These are phyloP conservation scores for Neogobius melanostomus DNA, from an alignment of 2,113 vertebrate genomes.

Conservation along the genomic window DNA sequence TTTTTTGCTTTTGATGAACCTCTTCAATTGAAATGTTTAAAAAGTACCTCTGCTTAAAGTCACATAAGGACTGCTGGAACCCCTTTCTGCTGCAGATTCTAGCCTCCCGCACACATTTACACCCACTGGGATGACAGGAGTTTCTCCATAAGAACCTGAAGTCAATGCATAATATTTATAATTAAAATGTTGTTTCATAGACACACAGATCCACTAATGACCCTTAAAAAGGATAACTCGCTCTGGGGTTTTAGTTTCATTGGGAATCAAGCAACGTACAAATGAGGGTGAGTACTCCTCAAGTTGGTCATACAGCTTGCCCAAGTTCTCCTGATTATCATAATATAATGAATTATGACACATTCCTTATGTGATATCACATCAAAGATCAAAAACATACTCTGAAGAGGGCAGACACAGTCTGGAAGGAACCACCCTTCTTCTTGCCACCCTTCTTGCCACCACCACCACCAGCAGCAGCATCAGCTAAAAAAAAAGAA, in stretches of 20 bases:
- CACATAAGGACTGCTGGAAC: slow-evolving; percentile 48
- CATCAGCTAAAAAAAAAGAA: background rate
- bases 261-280: slow-evolving; percentile 63
- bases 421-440: slow-evolving; percentile 68
- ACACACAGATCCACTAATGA: background rate
- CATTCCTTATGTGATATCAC: too few relatives aligned
- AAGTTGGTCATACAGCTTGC: slow-evolving; percentile 64
- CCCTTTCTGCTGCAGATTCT: slow-evolving; percentile 41
- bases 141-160: slow-evolving; percentile 64
- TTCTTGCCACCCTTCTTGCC: slow-evolving; percentile 70
- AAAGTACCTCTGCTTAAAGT: slow-evolving; percentile 84
- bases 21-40: too few relatives aligned
- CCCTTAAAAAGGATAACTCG: background rate
- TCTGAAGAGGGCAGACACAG: slow-evolving; percentile 66
- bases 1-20: too few relatives aligned
- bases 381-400: slow-evolving; percentile 21
- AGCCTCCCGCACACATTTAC: slow-evolving; percentile 32
- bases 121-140: slow-evolving; percentile 60
- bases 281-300: slow-evolving; percentile 66
- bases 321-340: slow-evolving; percentile 49
- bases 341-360: background rate
- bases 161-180: too few relatives aligned
- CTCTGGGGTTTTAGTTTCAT: slow-evolving; percentile 62
- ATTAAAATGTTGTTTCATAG: background rate
- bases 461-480: slow-evolving; percentile 21